Conservation (phyloP, 2,113 vertebrate genomes). For the Ascaphus truei region DNA sequence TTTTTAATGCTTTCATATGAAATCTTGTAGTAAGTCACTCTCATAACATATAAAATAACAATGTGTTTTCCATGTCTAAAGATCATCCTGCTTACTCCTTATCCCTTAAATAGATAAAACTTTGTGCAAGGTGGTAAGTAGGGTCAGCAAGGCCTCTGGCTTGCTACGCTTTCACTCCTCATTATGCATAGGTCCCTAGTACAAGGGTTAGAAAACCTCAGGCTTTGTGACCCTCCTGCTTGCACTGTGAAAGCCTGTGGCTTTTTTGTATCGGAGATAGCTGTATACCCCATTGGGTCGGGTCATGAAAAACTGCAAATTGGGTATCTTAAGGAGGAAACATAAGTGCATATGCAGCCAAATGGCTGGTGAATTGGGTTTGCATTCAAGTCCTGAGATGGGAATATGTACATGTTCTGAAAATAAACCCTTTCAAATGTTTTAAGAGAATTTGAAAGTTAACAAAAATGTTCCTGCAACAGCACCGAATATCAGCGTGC, state of each 20-base stretch:
- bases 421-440: too few species aligned
- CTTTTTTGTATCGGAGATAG: not conserved
- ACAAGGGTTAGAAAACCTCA: slow-evolving; percentile 22
- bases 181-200: slow-evolving; percentile 14
- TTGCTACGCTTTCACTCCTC: slow-evolving; percentile 21
- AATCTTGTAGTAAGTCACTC: not conserved
- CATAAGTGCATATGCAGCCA: too few species aligned
- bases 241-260: slow-evolving; percentile 16
- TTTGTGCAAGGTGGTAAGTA: slow-evolving; percentile 18
- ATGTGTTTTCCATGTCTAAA: not conserved
- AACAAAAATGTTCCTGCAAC: too few species aligned
- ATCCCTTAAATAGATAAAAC: slow-evolving; percentile 8
- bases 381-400: too few species aligned
- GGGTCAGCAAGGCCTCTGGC: slow-evolving; percentile 29
- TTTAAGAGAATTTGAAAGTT: too few species aligned
- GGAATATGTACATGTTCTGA: too few species aligned
- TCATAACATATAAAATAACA: too few species aligned
- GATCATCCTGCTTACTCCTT: not conserved
- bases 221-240: slow-evolving; percentile 22
- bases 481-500: not conserved
- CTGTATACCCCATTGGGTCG: too few species aligned
- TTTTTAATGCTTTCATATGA: too few species aligned
- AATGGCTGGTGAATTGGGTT: too few species aligned
- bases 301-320: too few species aligned
- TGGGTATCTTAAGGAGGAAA: too few species aligned